Conservation (phyloP, 35 echinoderm and acorn worm species). For the Heliocidaris tuberculata region DNA sequence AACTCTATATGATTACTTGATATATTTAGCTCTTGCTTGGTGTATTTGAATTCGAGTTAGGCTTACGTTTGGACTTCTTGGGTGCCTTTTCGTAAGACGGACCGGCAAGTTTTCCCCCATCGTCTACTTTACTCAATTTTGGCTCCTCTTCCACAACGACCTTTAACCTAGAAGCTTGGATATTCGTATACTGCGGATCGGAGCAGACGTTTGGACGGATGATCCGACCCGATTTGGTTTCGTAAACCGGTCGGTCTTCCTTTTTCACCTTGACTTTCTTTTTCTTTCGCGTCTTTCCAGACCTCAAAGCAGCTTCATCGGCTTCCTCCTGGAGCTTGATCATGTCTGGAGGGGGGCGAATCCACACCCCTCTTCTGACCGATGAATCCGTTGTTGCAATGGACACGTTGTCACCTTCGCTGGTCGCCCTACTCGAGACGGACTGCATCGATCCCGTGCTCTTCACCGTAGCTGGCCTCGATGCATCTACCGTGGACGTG, state of each 20-base stretch:
- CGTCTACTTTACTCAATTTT: not conserved
- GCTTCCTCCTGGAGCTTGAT: constrained; percentile 30
- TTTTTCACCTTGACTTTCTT: constrained; percentile 37
- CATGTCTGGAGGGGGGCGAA: constrained; percentile 41
- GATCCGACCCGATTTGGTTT: constrained; percentile 50
- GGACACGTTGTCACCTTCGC: not conserved
- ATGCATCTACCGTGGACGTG: not conserved
- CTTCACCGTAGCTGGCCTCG: not conserved
- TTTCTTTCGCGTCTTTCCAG: not conserved
- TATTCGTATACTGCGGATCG: constrained; percentile 47
- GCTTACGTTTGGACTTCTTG: not conserved
- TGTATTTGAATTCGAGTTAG: not conserved
- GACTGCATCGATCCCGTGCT: constrained; percentile 20
- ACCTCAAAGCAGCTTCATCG: not conserved
- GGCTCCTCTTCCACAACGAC: constrained; percentile 8
- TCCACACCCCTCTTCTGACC: constrained; percentile 27
- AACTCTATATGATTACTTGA: not conserved
- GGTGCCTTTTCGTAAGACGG: not conserved
- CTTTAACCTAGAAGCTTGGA: constrained; percentile 36
- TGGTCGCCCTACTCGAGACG: not conserved
- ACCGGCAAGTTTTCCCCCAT: not conserved
- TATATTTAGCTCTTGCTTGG: constrained; percentile 18
- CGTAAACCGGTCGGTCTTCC: constrained; percentile 45
- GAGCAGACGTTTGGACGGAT: constrained; percentile 36
- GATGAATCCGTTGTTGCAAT: constrained; percentile 18